phyloP scores from a whole-genome alignment of 2,113 vertebrate genomes.

The Hydrolagus affinis region DNA sequence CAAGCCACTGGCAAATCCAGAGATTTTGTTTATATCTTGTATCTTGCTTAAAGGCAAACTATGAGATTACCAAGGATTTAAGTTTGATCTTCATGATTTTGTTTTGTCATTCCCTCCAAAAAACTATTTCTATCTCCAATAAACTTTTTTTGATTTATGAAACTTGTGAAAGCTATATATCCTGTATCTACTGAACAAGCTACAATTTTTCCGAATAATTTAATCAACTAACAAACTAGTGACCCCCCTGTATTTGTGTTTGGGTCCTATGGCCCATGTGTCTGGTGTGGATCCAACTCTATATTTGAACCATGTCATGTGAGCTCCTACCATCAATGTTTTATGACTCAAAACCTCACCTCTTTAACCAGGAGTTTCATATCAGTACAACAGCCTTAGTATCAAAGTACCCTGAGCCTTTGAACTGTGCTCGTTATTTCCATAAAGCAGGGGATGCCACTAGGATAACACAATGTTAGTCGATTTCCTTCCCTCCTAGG shows the following conservation, averaged over 20 bases:
- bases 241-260: neutral
- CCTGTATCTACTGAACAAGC: neutral
- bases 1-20: constrained; percentile 14
- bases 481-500: neutral
- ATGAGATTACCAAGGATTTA: constrained; percentile 18
- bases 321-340: neutral
- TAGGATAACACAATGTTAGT: neutral
- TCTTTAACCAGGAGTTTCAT: neutral
- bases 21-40: constrained; percentile 26
- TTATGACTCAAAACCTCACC: neutral
- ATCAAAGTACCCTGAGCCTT: neutral
- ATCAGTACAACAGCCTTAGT: neutral
- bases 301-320: neutral
- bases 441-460: neutral
- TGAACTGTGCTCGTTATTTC: neutral
- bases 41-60: constrained; percentile 28
- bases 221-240: neutral
- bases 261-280: neutral
- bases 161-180: constrained; percentile 11
- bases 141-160: constrained; percentile 2
- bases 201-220: constrained; percentile 4
- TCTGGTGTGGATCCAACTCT: neutral
- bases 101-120: constrained; percentile 4
- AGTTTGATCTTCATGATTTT: neutral
- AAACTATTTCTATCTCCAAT: constrained; percentile 5